Evolutionary conservation across 2,888 invertebrate genomes (phyloP).

Genomic region (Meghimatium bilineatum): DNA sequence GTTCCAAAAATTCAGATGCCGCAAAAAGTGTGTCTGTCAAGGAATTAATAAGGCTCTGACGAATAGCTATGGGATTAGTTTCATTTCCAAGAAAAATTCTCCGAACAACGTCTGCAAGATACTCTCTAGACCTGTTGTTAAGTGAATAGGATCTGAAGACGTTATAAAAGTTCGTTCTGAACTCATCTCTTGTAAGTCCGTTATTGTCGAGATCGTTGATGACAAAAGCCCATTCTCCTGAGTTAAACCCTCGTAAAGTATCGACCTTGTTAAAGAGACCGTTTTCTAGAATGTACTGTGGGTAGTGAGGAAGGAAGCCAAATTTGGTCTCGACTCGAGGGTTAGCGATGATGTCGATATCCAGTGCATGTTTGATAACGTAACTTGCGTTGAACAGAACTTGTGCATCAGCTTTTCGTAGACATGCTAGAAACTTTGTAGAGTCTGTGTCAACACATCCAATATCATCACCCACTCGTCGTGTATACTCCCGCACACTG

Average conservation of each 20-base stretch:
- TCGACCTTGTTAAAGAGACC: slow-evolving; percentile 31
- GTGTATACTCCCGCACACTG: not conserved
- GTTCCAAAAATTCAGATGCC: not conserved
- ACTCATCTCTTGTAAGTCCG: slow-evolving; percentile 20
- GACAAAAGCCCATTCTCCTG: slow-evolving; percentile 13
- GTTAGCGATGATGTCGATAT: not conserved
- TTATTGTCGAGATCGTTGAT: slow-evolving; percentile 2
- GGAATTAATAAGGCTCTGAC: not conserved
- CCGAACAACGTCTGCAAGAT: not conserved
- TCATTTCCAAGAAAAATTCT: not conserved
- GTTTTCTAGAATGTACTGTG: not conserved
- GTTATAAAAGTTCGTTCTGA: not conserved
- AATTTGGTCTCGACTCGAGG: slow-evolving; percentile 37
- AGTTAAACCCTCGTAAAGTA: slow-evolving; percentile 25
- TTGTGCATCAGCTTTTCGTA: not conserved
- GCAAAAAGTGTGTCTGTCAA: not conserved
- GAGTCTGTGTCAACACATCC: not conserved
- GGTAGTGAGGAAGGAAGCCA: slow-evolving; percentile 38
- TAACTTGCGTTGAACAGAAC: not conserved
- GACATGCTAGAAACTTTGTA: not conserved
- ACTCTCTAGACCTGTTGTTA: not conserved
- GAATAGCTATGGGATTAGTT: not conserved
- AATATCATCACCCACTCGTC: not conserved
- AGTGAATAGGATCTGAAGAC: not conserved
- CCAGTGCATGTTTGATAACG: not conserved